phyloP scores from a whole-genome alignment of 2,797 vertebrate species.

The Notoglanidium macrostoma region DNA sequence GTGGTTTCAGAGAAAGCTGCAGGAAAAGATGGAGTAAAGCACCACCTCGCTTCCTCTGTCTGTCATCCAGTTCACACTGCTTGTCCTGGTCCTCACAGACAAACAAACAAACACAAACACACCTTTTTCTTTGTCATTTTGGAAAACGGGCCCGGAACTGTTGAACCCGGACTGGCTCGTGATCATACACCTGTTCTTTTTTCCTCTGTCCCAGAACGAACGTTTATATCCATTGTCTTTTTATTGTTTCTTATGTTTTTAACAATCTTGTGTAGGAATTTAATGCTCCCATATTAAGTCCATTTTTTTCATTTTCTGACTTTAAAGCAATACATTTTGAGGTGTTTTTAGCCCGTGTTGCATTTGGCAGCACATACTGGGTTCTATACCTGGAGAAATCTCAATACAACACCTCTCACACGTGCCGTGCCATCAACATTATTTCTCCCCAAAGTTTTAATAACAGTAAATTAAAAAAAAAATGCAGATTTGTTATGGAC shows the following conservation, averaged over 20 bases:
- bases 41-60: slow-evolving; percentile 43
- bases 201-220: not conserved
- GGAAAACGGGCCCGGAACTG: slow-evolving; percentile 1
- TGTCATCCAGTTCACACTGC: slow-evolving; percentile 48
- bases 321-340: slow-evolving; percentile 28
- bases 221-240: slow-evolving; percentile 3
- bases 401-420: not conserved
- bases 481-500: not conserved
- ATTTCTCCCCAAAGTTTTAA: not conserved
- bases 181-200: not conserved
- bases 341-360: slow-evolving; percentile 15
- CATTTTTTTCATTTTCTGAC: not conserved
- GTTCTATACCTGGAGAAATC: not conserved
- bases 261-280: not conserved
- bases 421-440: slow-evolving; percentile 6
- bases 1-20: slow-evolving; percentile 93
- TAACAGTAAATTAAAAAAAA: not conserved
- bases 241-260: not conserved
- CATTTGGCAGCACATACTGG: slow-evolving; percentile 5
- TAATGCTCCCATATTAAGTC: not conserved
- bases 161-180: not conserved
- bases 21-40: slow-evolving; percentile 88
- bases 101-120: too few species aligned
- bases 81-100: not conserved
- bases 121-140: not conserved